These are phyloP conservation scores for Sebastes itinus DNA, from an alignment of 2,797 vertebrate genomes.

Conservation along the genomic window DNA sequence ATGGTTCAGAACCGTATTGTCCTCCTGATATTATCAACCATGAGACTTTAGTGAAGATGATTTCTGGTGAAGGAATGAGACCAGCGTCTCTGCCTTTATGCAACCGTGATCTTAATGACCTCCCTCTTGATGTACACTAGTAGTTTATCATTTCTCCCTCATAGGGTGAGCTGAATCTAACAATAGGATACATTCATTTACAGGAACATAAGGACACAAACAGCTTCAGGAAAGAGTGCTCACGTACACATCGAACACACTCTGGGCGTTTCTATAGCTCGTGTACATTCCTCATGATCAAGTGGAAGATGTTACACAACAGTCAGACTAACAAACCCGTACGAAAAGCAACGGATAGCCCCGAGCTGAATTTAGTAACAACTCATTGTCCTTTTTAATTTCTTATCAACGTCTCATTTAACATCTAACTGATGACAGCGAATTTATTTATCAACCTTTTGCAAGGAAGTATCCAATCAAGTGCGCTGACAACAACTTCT, in stretches of 20 bases:
- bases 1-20: background rate
- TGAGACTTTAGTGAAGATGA: background rate
- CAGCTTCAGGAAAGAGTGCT: slow-evolving; percentile 14
- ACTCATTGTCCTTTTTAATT: background rate
- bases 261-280: slow-evolving; percentile 19
- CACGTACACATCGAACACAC: slow-evolving; percentile 3
- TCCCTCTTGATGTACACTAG: background rate
- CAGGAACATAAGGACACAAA: slow-evolving; percentile 21
- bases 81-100: background rate
- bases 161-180: background rate
- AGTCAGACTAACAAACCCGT: background rate
- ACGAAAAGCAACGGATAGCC: background rate
- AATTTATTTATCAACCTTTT: slow-evolving; percentile 11
- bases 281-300: slow-evolving; percentile 11
- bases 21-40: background rate
- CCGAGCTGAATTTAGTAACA: background rate
- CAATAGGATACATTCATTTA: slow-evolving; percentile 1
- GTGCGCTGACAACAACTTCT: slow-evolving; percentile 12
- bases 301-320: slow-evolving; percentile 17
- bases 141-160: background rate
- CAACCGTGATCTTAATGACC: background rate
- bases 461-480: slow-evolving; percentile 58
- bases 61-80: background rate
- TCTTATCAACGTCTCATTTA: background rate
- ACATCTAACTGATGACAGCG: slow-evolving; percentile 15